Conservation (phyloP, 2,888 invertebrate genomes). For the Apamea epomidion region DNA sequence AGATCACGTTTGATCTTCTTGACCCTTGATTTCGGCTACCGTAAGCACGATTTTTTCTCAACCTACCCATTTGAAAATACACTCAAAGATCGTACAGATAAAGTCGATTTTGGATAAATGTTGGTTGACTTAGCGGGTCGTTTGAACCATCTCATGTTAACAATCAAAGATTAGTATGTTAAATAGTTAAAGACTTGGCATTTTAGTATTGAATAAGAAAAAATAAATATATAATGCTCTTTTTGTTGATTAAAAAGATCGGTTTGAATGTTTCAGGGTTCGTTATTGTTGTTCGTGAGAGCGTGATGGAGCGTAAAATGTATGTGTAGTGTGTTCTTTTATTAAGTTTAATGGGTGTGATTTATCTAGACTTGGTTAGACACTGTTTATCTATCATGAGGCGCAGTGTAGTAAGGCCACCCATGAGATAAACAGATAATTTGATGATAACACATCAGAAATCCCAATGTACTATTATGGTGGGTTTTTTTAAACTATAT, state of each 20-base stretch:
- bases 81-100: slow-evolving; percentile 64
- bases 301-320: slow-evolving; percentile 30
- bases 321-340: slow-evolving; percentile 1
- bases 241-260: slow-evolving; percentile 62
- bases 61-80: slow-evolving; percentile 66
- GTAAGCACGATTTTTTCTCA: slow-evolving; percentile 84
- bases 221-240: slow-evolving; percentile 67
- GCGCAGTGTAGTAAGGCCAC: neutral
- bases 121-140: slow-evolving; percentile 68
- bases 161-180: slow-evolving; percentile 87
- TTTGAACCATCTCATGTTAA: slow-evolving; percentile 85
- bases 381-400: neutral
- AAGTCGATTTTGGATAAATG: slow-evolving; percentile 61
- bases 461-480: neutral
- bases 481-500: neutral
- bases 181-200: slow-evolving; percentile 77
- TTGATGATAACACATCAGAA: slow-evolving; percentile 1
- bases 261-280: slow-evolving; percentile 45
- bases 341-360: neutral
- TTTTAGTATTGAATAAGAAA: slow-evolving; percentile 72
- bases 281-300: slow-evolving; percentile 39
- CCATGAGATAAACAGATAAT: neutral
- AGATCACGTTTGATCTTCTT: slow-evolving; percentile 88
- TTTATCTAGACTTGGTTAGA: slow-evolving; percentile 28
- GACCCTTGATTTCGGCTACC: slow-evolving; percentile 89